Evolutionary conservation across 2,797 vertebrate species (phyloP), one percentile per base, ranked within the genome.

Genomic region (Balearica regulorum): DNA sequence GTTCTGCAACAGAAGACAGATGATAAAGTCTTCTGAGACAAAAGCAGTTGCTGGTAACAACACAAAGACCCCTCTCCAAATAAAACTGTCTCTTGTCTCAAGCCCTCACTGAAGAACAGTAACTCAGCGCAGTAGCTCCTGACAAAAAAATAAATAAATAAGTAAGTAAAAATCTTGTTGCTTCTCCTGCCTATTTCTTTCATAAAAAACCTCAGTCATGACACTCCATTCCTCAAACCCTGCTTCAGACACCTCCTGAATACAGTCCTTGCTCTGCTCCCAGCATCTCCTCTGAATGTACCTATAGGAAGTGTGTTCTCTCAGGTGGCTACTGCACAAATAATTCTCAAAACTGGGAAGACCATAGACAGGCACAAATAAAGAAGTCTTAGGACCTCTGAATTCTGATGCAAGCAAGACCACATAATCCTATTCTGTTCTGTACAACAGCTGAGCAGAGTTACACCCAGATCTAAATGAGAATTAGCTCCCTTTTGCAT

Each of bases 271-370:
- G 43, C 43, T 80, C 24, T 51, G 48, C 39, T 94, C 29, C 43
- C 19, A 89, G 49, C 77, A 66, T 12, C 55, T 65, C 58, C 20
- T 65, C 33, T 0, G 8, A 77, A 76, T 0, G 0, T 7, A 54
- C 19, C 43, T 4, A 2, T 4, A 33, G 19, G 5, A 35, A 48
- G 8, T 0, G 3, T 2, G 3, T 13, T 73, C 39, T 48, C n/a
- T 37, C 5, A 6, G 39, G 79, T 66, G 11, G 44, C 31, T 44
- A 37, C 48, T 64, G 77, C 31, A 55, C 16, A 82, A 92, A 5
- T 54, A 66, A 78, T 60, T 44, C 0, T 2, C 25, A 53, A 21
- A n/a, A 60, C 51, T 55, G n/a, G 5, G 14, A 92, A 73, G 70
- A 44, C 6, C 17, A 39, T 0, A 68, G 14, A 19, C 4, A 69